A percentile compares a stretch with the other conserved stretches of the same genome.
Conservation (phyloP, 2,113 vertebrate species). For the Hylia prasina region DNA sequence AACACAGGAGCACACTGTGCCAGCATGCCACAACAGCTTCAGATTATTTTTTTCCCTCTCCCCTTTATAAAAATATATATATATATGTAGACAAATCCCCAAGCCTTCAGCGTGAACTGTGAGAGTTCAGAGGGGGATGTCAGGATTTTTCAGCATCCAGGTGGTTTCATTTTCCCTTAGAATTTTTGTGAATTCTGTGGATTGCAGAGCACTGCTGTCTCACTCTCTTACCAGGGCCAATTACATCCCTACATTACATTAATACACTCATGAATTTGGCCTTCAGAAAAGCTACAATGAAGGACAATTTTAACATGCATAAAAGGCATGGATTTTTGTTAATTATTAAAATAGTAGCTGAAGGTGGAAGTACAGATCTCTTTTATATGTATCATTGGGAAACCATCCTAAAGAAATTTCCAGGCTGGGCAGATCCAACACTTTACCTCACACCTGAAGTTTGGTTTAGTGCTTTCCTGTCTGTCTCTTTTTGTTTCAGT, state of each 20-base stretch:
- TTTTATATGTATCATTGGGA: accelerated
- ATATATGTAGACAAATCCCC: background rate
- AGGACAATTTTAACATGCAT: background rate
- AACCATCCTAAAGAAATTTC: background rate
- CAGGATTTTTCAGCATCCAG: background rate
- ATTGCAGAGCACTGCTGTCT: background rate
- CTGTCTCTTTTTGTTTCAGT: background rate
- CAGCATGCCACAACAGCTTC: background rate
- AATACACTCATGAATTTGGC: background rate
- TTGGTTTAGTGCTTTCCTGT: background rate
- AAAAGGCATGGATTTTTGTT: background rate
- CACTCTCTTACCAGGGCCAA: background rate
- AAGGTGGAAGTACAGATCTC: accelerated
- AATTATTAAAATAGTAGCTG: background rate
- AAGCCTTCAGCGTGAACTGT: background rate
- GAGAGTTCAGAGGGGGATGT: background rate
- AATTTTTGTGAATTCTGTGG: too few relatives aligned
- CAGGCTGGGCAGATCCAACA: background rate
- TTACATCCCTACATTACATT: background rate
- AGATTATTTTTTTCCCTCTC: accelerated
- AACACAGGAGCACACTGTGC: background rate
- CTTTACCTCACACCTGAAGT: background rate
- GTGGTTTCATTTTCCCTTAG: background rate
- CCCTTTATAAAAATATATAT: background rate
- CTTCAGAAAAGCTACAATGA: background rate